These are phyloP conservation scores for Mastomys natalensis DNA, from an alignment of 2,113 vertebrate genomes.

Conservation along the genomic window DNA sequence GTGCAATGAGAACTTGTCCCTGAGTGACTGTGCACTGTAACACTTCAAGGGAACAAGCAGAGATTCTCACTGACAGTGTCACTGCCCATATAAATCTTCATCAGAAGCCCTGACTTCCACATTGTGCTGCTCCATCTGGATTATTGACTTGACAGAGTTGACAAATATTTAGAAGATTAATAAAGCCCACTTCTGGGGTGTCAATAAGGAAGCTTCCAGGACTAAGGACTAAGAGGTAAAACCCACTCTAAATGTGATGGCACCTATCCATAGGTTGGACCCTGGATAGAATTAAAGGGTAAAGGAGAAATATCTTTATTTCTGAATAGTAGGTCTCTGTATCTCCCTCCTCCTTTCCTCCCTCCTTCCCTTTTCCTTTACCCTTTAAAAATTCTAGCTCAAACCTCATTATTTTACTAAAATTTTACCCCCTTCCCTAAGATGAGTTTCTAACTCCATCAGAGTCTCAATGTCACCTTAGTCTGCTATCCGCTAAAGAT, in stretches of 20 bases:
- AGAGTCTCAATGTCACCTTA: neutral
- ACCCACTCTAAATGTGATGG: neutral
- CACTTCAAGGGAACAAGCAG: neutral
- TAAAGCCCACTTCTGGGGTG: neutral
- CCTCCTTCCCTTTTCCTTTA: neutral
- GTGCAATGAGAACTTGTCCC: neutral
- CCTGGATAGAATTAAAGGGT: neutral
- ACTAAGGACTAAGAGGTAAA: neutral
- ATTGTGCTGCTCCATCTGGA: neutral
- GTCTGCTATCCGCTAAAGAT: neutral
- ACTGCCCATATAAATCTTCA: neutral
- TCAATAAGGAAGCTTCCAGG: neutral
- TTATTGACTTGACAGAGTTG: neutral
- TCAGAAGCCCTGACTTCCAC: neutral
- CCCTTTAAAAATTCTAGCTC: neutral
- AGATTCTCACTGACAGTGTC: neutral
- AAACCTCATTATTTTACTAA: neutral
- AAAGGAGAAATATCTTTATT: neutral
- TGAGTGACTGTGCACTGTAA: neutral
- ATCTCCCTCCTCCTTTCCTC: neutral
- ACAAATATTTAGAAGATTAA: neutral
- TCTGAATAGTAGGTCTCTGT: neutral
- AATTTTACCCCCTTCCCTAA: neutral
- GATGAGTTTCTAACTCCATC: neutral
- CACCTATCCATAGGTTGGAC: neutral